These are phyloP conservation scores for Actenoides lindsayi DNA, from an alignment of 2,113 vertebrate species.

Conservation along the genomic window DNA sequence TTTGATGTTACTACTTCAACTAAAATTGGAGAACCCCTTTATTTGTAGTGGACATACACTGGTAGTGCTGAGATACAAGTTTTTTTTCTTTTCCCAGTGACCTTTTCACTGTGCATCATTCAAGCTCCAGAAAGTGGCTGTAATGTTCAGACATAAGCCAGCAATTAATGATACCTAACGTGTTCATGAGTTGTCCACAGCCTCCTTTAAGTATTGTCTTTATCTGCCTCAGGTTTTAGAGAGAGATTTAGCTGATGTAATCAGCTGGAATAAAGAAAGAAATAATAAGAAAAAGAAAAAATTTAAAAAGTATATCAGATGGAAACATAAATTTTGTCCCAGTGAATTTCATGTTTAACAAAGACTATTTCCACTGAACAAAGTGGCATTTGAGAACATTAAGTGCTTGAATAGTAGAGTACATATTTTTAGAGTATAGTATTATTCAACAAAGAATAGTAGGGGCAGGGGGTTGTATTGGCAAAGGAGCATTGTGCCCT, in stretches of 20 bases:
- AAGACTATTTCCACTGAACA: conserved; percentile 40
- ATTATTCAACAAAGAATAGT: conserved; percentile 51
- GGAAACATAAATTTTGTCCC: conserved; percentile 24
- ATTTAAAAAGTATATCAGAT: neutral
- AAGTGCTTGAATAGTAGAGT: conserved; percentile 44
- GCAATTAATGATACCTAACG: neutral
- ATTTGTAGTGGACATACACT: neutral
- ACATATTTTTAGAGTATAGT: conserved; percentile 50
- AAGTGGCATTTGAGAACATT: conserved; percentile 62
- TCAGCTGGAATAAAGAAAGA: neutral
- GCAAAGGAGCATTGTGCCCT: conserved; percentile 37
- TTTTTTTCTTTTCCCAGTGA: neutral
- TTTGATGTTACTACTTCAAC: conserved; percentile 15
- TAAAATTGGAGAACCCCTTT: neutral
- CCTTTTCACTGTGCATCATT: neutral
- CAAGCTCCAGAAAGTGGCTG: neutral
- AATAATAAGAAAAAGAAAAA: neutral
- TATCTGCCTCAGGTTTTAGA: neutral
- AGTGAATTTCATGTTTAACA: conserved; percentile 39
- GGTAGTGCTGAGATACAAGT: neutral
- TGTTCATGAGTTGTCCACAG: neutral
- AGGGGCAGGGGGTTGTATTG: conserved; percentile 37
- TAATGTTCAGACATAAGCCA: neutral
- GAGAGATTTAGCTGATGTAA: conserved; percentile 3
- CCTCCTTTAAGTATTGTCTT: neutral